A percentile compares a stretch with the other conserved stretches of the same genome.
phyloP scores from a whole-genome alignment of 2,888 invertebrate genomes.

The Cecidostiba fungosa region DNA sequence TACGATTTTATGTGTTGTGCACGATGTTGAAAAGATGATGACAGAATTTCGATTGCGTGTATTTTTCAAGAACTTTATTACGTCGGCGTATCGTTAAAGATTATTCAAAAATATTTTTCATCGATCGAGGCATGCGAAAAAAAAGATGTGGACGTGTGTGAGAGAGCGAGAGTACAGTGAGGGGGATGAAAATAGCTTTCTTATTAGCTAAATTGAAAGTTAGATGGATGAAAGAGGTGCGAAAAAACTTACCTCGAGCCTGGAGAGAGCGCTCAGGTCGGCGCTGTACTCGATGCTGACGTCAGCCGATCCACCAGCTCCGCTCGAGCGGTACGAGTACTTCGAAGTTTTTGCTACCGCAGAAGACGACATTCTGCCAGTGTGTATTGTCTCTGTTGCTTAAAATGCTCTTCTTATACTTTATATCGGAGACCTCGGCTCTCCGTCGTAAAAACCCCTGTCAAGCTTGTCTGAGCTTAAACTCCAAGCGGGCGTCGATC shows the following conservation, averaged over 20 bases:
- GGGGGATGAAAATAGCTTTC: neutral
- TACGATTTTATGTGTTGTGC: neutral
- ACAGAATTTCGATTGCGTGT: neutral
- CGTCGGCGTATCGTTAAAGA: no score
- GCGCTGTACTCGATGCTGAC: conserved; percentile 97
- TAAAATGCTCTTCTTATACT: conserved; percentile 32
- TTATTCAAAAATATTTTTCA: no score
- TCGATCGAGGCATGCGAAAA: neutral
- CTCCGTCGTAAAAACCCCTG: conserved; percentile 43
- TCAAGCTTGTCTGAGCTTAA: conserved; percentile 31
- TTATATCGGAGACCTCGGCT: conserved; percentile 24
- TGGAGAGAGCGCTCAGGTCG: conserved; percentile 96
- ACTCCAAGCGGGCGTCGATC: conserved; percentile 53
- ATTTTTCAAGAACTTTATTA: no score
- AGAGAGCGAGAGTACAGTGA: no score
- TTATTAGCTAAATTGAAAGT: neutral
- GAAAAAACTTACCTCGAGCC: conserved; percentile 92
- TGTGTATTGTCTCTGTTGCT: neutral
- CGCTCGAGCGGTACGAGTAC: conserved; percentile 95
- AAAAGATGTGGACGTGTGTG: no score
- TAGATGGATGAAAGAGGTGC: neutral
- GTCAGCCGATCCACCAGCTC: conserved; percentile 89
- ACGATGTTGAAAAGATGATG: neutral
- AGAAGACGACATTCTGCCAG: conserved; percentile 48
- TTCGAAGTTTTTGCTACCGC: conserved; percentile 90